Base-by-base conservation (phyloP, 2,888 invertebrate genomes). In the Dolomedes plantarius region DNA sequence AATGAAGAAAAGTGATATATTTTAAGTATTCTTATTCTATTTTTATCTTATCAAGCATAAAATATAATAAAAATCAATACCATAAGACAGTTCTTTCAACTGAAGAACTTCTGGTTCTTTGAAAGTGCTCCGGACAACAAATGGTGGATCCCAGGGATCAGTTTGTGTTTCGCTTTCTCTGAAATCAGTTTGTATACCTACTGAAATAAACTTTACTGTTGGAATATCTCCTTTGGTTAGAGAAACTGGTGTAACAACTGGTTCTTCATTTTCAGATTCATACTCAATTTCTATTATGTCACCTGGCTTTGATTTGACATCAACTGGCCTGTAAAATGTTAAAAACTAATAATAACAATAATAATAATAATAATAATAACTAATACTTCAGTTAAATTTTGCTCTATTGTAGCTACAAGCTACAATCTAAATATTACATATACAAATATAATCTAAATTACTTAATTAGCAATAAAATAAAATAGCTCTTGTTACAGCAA, bases 141-240 rank as follows among this genome's bases (percentile, higher is more conserved):
- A 78, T 7, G 78, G 68, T n/a, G 85, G 85, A 62, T 85, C 74
- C 85, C 85, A 85, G n/a, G 85, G 85, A 62, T 78, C 85, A 19
- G 85, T 85, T 28, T 85, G 85, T 28, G 85, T 5, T 31, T 85
- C 78, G 46, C 73, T 78, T 74, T 85, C 85, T 68, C 85, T 78
- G 31, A 74, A 85, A 62, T 78, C 85, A 11, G 85, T 78, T 74
- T 85, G 85, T 5, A 62, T 85, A 9, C 13, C 31, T 19, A 36
- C 73, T 11, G 69, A 39, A 19, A 41, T 32, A 71, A 82, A 82
- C 23, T 71, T 28, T n/a, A 36, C 11, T 46, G 1, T 9, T 28
- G n/a, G 2, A 65, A 3, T 9, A 36, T 36, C 36, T 7, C 5
- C 36, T 36, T 36, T 36, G 36, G 5, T 9, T 36, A 36, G 36